Base-by-base conservation (phyloP, 1,140 invertebrate species). In the Eurosta solidaginis region DNA sequence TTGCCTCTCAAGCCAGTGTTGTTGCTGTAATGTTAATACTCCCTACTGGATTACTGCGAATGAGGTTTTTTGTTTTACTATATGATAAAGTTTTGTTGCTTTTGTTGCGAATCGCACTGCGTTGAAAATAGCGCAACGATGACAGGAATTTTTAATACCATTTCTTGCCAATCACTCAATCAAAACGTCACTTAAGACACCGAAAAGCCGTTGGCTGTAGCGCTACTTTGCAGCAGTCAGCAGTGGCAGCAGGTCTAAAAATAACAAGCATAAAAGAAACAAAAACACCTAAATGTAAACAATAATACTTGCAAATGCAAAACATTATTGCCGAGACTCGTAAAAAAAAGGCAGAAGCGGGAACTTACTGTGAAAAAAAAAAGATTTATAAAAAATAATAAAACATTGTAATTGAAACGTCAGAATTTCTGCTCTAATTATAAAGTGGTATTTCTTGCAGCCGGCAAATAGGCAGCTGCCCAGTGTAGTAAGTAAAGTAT, bases 341-440 rank as follows among this genome's bases (percentile, higher is more conserved):
- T 25, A 54, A 54, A 27, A 9, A 17, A 27, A 54, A 10, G 27
- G 27, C 9, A 52, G 27, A 10, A 52, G 47, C 10, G 47, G 45
- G 29, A 75, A 47, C 5, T n/a, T 44, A 29, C 14, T 9, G 25
- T 12, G 33, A 20, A n/a, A 45, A 10, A 59, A 47, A 50, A 82
- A 81, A 81, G 82, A 52, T 44, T 9, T 36, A 76, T 59, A 17
- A 63, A 17, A 76, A 20, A 47, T 27, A 63, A 50, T 36, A 73
- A 75, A 79, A 85, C 84, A 84, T 83, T 85, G 84, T 85, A 86
- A 85, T 86, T 84, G 84, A 86, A 86, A 86, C 84, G 84, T 86
- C 84, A 86, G 84, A 86, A 86, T 86, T 86, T 86, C 83, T 86
- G 84, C 84, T 86, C 84, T 86, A 86, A 86, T 86, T 86, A 86